phyloP scores from a whole-genome alignment of 2,888 invertebrate genomes.

The Miltochrista miniata region DNA sequence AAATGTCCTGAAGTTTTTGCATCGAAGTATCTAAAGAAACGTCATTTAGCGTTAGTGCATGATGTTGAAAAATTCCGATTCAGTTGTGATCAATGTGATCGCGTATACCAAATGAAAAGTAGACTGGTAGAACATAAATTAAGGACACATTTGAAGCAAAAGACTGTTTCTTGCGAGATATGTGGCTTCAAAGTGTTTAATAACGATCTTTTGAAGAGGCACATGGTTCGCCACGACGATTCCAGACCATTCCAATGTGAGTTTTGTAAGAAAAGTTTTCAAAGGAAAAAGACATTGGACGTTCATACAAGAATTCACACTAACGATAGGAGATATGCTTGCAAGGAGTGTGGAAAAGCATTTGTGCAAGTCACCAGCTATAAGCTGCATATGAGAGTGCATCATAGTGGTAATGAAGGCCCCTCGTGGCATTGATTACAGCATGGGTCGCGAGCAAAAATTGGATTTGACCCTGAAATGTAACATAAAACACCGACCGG shows the following conservation, averaged over 20 bases:
- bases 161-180: slow-evolving; percentile 57
- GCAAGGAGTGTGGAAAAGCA: slow-evolving; percentile 77
- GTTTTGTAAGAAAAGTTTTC: slow-evolving; percentile 83
- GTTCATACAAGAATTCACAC: slow-evolving; percentile 82
- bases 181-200: slow-evolving; percentile 69
- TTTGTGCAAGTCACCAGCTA: slow-evolving; percentile 83
- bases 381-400: slow-evolving; percentile 80
- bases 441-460: too few species aligned
- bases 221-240: slow-evolving; percentile 82
- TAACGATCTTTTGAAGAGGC: slow-evolving; percentile 74
- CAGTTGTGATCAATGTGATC: slow-evolving; percentile 60
- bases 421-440: slow-evolving; percentile 19
- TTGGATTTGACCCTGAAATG: too few species aligned
- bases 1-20: slow-evolving; percentile 59
- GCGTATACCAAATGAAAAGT: slow-evolving; percentile 55
- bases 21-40: slow-evolving; percentile 58
- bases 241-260: slow-evolving; percentile 82
- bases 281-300: slow-evolving; percentile 81
- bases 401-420: slow-evolving; percentile 60
- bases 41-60: slow-evolving; percentile 63
- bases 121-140: slow-evolving; percentile 57
- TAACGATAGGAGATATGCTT: slow-evolving; percentile 76
- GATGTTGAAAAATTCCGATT: slow-evolving; percentile 60
- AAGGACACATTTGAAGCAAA: slow-evolving; percentile 64
- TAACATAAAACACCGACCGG: too few species aligned